Evolutionary conservation across 2,888 invertebrate species (phyloP).

Genomic region (Eupelmus urozonus): DNA sequence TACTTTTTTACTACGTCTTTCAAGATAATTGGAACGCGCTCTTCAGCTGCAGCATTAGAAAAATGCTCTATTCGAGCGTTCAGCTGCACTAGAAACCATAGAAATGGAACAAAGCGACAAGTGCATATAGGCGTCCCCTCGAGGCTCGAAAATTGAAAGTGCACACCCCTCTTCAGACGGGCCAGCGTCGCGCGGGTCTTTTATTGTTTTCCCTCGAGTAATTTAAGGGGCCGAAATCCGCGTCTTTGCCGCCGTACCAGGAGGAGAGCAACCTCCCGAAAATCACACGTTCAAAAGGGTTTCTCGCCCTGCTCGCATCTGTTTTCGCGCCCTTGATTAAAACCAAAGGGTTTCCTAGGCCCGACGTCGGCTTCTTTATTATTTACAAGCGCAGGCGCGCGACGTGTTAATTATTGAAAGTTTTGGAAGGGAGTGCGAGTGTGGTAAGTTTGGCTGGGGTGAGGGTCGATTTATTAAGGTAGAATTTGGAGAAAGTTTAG

Average conservation of each 20-base stretch:
- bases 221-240: slow-evolving; percentile 62
- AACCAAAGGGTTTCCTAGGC: slow-evolving; percentile 44
- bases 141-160: slow-evolving; percentile 18
- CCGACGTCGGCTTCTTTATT: slow-evolving; percentile 46
- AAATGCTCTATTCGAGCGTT: neutral
- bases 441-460: too few species aligned
- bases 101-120: neutral
- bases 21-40: too few species aligned
- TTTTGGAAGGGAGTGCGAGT: too few species aligned
- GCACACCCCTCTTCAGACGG: neutral
- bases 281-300: slow-evolving; percentile 47
- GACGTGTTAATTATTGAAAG: slow-evolving; percentile 49
- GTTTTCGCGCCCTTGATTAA: slow-evolving; percentile 56
- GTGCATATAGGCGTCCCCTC: neutral
- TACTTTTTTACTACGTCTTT: too few species aligned
- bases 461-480: neutral
- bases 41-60: too few species aligned
- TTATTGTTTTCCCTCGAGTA: slow-evolving; percentile 66
- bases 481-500: neutral
- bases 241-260: neutral
- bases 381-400: slow-evolving; percentile 37
- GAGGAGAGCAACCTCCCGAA: slow-evolving; percentile 4
- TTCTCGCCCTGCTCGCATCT: slow-evolving; percentile 38
- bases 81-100: neutral
- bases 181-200: too few species aligned